A percentile compares a stretch with the other conserved stretches of the same genome.
Conservation (phyloP, 2,113 vertebrate genomes). For the Cynoglossus semilaevis region DNA sequence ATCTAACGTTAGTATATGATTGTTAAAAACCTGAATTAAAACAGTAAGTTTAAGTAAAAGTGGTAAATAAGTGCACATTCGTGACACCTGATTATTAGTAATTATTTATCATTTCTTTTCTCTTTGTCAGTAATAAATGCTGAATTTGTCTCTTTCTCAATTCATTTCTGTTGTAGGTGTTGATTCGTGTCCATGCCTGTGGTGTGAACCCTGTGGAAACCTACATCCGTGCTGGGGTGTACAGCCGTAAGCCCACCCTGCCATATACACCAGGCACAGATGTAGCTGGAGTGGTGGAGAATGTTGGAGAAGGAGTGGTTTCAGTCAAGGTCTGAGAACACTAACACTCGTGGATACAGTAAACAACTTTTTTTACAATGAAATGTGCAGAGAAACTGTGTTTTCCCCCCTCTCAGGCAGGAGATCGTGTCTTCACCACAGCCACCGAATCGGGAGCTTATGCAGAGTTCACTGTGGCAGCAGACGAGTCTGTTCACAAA, state of each 20-base stretch:
- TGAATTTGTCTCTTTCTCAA: neutral
- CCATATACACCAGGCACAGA: slow-evolving; percentile 89
- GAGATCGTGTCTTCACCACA: slow-evolving; percentile 86
- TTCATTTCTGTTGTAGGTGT: slow-evolving; percentile 75
- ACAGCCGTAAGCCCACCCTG: slow-evolving; percentile 72
- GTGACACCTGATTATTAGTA: too few species aligned
- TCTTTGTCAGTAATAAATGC: too few species aligned
- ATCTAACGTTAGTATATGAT: too few species aligned
- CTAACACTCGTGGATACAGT: neutral
- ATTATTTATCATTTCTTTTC: too few species aligned
- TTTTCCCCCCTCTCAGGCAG: slow-evolving; percentile 73
- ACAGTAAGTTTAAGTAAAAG: neutral
- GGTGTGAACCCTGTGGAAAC: slow-evolving; percentile 94
- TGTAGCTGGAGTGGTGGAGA: slow-evolving; percentile 82
- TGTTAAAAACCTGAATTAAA: too few species aligned
- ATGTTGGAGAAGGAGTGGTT: slow-evolving; percentile 77
- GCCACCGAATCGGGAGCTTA: slow-evolving; percentile 85
- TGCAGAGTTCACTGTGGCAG: slow-evolving; percentile 83
- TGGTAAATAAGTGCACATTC: too few species aligned
- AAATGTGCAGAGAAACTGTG: too few species aligned
- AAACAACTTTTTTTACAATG: too few species aligned
- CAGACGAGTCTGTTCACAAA: slow-evolving; percentile 74
- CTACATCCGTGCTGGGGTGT: slow-evolving; percentile 84
- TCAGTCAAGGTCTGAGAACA: slow-evolving; percentile 78
- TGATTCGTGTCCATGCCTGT: slow-evolving; percentile 86